phyloP scores from a whole-genome alignment of 2,113 vertebrate genomes.

The Aythya baeri region DNA sequence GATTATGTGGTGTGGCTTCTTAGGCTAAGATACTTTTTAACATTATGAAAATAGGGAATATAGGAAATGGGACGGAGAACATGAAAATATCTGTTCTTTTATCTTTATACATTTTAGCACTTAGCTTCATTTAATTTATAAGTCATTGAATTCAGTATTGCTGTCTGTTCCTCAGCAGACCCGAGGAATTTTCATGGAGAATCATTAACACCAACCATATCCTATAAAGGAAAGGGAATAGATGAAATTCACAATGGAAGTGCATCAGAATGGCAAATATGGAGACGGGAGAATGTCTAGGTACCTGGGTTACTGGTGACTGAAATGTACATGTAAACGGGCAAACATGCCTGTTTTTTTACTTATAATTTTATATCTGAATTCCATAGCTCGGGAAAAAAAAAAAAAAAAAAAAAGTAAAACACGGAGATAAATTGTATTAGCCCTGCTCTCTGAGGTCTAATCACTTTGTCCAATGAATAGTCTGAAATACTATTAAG shows the following conservation, averaged over 20 bases:
- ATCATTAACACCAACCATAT: background rate
- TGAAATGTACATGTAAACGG: background rate
- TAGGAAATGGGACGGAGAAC: background rate
- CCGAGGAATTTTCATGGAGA: background rate
- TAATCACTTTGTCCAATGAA: background rate
- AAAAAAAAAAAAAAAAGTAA: background rate
- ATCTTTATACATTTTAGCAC: background rate
- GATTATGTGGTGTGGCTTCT: background rate
- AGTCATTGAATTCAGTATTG: background rate
- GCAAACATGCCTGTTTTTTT: background rate
- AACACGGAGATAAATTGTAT: background rate
- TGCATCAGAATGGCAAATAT: background rate
- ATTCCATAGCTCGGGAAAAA: background rate
- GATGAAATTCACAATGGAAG: background rate
- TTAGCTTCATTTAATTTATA: background rate
- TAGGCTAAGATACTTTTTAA: background rate
- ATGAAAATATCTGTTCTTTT: background rate
- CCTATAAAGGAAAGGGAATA: rapidly evolving
- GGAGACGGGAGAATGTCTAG: background rate
- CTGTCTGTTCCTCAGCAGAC: background rate
- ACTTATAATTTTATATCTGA: background rate
- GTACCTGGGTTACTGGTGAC: background rate
- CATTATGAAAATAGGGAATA: background rate
- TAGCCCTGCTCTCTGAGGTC: background rate
- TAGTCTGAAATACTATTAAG: background rate